These are phyloP conservation scores for Acrobasis consociella DNA, from an alignment of 2,888 invertebrate species.

Conservation along the genomic window DNA sequence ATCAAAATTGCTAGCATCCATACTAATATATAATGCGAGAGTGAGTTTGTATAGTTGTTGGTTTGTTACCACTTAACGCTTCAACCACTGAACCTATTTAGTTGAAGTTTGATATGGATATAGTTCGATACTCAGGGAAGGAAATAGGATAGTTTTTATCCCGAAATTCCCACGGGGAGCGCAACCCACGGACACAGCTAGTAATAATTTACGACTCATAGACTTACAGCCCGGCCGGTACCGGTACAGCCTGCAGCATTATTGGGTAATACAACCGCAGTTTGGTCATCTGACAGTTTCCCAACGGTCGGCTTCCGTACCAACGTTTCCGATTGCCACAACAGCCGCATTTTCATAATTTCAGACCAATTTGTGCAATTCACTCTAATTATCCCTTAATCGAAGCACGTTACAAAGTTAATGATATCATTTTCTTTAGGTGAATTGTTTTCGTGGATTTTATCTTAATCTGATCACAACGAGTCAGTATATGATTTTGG, in stretches of 20 bases:
- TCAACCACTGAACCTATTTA: too few species aligned
- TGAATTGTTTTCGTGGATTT: background rate
- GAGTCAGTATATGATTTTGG: too few species aligned
- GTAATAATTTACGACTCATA: background rate
- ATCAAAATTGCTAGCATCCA: too few species aligned
- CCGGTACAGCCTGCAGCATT: constrained; percentile 2
- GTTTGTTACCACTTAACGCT: too few species aligned
- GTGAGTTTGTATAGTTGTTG: too few species aligned
- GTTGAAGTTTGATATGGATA: too few species aligned
- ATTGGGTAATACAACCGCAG: constrained; percentile 18
- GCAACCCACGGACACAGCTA: too few species aligned
- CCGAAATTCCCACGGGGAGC: too few species aligned
- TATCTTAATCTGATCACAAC: background rate
- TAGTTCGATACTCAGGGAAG: too few species aligned
- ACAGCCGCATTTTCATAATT: constrained; percentile 28
- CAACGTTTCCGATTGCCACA: constrained; percentile 27
- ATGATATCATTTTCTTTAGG: constrained; percentile 2
- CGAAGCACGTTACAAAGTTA: background rate
- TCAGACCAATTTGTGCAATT: constrained; percentile 12
- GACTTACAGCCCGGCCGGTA: background rate
- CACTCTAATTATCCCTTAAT: constrained; percentile 4
- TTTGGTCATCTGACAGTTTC: constrained; percentile 18
- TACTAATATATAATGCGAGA: too few species aligned
- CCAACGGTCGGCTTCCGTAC: constrained; percentile 23
- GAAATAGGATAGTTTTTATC: too few species aligned